phyloP scores from a whole-genome alignment of 2,797 vertebrate genomes.

The Molossus molossus region DNA sequence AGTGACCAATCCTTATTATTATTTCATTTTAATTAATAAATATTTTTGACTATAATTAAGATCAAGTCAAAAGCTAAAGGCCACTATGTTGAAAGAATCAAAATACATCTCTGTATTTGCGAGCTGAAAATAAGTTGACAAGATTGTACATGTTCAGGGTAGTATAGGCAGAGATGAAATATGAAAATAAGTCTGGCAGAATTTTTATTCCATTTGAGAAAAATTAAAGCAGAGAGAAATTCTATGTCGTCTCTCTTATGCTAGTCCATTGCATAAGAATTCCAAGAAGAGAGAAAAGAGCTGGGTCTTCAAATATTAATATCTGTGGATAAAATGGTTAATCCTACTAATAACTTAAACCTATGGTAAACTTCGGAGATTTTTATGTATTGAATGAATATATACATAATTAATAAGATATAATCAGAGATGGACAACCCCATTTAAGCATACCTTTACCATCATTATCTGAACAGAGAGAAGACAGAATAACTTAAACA shows the following conservation, averaged over 20 bases:
- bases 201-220: slow-evolving; percentile 53
- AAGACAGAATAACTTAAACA: slow-evolving; percentile 79
- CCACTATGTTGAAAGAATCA: slow-evolving; percentile 3
- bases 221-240: slow-evolving; percentile 51
- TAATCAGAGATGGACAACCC: slow-evolving; percentile 4
- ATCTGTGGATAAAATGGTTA: slow-evolving; percentile 12
- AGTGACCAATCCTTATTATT: background rate
- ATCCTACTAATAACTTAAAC: slow-evolving; percentile 12
- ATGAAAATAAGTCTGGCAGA: background rate
- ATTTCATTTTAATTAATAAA: slow-evolving; percentile 36
- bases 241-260: background rate
- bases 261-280: slow-evolving; percentile 11
- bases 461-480: slow-evolving; percentile 72
- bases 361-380: slow-evolving; percentile 69
- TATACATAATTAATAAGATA: slow-evolving; percentile 72
- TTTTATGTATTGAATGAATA: slow-evolving; percentile 48
- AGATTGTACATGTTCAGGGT: background rate
- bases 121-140: slow-evolving; percentile 53
- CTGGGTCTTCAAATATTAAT: slow-evolving; percentile 24
- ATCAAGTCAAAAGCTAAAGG: slow-evolving; percentile 1
- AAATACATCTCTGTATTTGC: slow-evolving; percentile 36
- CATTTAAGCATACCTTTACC: slow-evolving; percentile 73
- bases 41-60: slow-evolving; percentile 33
- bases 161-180: background rate
- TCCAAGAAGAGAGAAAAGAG: background rate